Base-by-base conservation (phyloP, 2,888 invertebrate genomes). In the Tubulanus polymorphus region DNA sequence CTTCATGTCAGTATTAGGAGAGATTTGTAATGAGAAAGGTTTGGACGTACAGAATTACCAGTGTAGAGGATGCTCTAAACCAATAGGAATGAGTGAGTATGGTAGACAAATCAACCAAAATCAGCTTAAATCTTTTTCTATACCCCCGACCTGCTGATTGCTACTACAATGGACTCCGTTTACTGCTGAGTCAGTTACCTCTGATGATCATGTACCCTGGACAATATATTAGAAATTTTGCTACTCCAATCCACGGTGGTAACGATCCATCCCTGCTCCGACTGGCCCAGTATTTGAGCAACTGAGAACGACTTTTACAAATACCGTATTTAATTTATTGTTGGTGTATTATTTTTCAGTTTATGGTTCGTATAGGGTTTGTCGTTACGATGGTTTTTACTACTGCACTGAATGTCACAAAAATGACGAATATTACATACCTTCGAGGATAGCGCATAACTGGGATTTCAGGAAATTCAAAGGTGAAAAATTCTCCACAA, bases 321-420 rank as follows among this genome's bases (percentile, higher is more conserved):
- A n/a, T n/a, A n/a, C n/a, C n/a, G n/a, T n/a, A n/a, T n/a, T n/a
- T n/a, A n/a, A n/a, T n/a, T n/a, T 37, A 1, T 48, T 51, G 27
- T 48, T 25, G 28, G 29, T 50, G 29, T 58, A n/a, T n/a, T n/a
- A n/a, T 29, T 49, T 67, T 67, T 37, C 67, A 78, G 79, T 80
- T 51, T 80, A 79, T 70, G 80, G 80, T 3, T 76, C 75, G 55
- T 75, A 78, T 20, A 72, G 93, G 1, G 81, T 92, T 1, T 99
- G 97, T 80, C 85, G 85, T 27, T 93, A 89, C 75, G 90, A 91
- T 65, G 93, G 91, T 2, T 85, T 87, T 65, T 94, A 94, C 79
- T 96, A 87, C 79, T 99, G 97, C 77, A 84, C 85, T 48, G 87
- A 86, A 58, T 99, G 97, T 73, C 94, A 94, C 86, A 86, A 88